A percentile compares a stretch with the other conserved stretches of the same genome.
Evolutionary conservation across 2,888 invertebrate species (phyloP).

Genomic region (Panopea generosa): DNA sequence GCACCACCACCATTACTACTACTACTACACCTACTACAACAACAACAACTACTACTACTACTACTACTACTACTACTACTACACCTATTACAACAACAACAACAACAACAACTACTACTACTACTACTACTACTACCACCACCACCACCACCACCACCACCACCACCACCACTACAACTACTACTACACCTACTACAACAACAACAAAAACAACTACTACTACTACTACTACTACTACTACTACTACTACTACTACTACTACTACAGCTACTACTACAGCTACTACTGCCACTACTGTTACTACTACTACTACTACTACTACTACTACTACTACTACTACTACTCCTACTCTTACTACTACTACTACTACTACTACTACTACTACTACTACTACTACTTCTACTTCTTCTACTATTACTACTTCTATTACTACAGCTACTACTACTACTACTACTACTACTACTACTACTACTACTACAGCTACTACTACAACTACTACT

Average conservation of each 20-base stretch:
- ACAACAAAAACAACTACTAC: background rate
- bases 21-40: background rate
- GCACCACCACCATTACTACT: background rate
- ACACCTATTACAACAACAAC: background rate
- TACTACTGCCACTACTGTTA: background rate
- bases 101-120: background rate
- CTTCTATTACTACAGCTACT: background rate
- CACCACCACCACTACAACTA: background rate
- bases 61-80: constrained; percentile 24
- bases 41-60: constrained; percentile 15
- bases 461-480: background rate
- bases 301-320: background rate
- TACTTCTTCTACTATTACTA: background rate
- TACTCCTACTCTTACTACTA: too few species aligned
- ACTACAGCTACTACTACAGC: background rate
- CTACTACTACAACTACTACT: background rate
- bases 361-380: background rate
- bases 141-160: background rate
- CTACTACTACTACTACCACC: background rate
- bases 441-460: background rate
- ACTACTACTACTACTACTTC: background rate
- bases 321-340: background rate
- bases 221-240: background rate
- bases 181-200: background rate
- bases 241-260: background rate